These are phyloP conservation scores for Trachemys scripta DNA, from an alignment of 2,113 vertebrate genomes.

Conservation along the genomic window DNA sequence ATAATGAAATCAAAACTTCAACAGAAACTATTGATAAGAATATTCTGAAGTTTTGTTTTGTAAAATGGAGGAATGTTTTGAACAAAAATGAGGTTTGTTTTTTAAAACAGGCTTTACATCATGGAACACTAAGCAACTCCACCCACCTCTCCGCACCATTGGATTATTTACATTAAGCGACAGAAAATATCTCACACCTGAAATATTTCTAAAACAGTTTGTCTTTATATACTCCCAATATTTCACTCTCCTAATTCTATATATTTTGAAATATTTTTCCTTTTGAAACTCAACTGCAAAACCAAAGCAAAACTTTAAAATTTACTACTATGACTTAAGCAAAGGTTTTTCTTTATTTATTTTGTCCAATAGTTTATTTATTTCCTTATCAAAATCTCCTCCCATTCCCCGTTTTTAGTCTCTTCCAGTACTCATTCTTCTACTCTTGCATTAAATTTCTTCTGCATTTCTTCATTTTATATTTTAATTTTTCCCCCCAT, in stretches of 20 bases:
- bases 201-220: background rate
- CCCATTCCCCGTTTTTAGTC: background rate
- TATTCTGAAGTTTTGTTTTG: background rate
- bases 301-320: background rate
- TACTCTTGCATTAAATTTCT: background rate
- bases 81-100: background rate
- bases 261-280: background rate
- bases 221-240: background rate
- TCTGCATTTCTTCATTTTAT: background rate
- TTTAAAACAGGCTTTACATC: background rate
- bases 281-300: background rate
- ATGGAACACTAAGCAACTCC: background rate
- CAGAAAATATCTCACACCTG: background rate
- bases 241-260: background rate
- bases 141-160: background rate
- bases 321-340: constrained; percentile 11
- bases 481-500: background rate
- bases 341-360: constrained; percentile 1
- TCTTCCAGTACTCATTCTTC: background rate
- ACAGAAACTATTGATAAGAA: background rate
- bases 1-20: background rate
- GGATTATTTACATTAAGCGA: background rate
- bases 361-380: background rate
- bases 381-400: background rate
- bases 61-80: background rate